A percentile compares a stretch with the other conserved stretches of the same genome.
Conservation (phyloP, 1,140 invertebrate genomes). For the Scylla paramamosain region DNA sequence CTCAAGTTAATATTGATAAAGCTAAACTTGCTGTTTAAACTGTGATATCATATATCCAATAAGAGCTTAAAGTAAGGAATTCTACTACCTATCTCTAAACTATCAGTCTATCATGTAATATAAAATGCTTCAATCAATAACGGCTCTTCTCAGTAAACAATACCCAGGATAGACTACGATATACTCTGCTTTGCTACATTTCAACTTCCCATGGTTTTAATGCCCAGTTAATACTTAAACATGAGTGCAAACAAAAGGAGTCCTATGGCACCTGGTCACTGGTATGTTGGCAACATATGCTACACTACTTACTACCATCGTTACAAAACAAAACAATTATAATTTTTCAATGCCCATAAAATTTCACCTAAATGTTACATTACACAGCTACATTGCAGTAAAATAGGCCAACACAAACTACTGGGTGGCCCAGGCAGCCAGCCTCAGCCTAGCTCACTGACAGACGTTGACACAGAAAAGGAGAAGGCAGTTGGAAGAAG, state of each 20-base stretch:
- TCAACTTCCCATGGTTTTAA: background rate
- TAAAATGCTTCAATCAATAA: conserved; percentile 16
- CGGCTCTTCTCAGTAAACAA: background rate
- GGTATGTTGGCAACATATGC: conserved; percentile 1
- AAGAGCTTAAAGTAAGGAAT: conserved; percentile 9
- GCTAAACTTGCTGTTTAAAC: background rate
- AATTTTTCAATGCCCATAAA: background rate
- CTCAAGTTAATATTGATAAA: background rate
- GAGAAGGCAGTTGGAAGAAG: conserved; percentile 64
- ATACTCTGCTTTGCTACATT: background rate
- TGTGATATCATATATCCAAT: conserved; percentile 15
- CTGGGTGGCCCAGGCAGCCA: background rate
- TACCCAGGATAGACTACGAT: background rate
- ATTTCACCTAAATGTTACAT: background rate
- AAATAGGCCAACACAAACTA: background rate
- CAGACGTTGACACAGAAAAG: conserved; percentile 66
- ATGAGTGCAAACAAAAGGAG: conserved; percentile 1
- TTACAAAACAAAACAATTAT: background rate
- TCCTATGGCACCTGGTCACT: background rate
- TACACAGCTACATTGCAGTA: background rate
- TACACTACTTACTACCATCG: background rate
- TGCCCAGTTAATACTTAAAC: conserved; percentile 7
- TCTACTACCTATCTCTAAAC: background rate
- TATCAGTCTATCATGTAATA: background rate
- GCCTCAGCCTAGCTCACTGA: conserved; percentile 63